Base-by-base conservation (phyloP, 2,888 invertebrate genomes). In the Acholoe squamosa region DNA sequence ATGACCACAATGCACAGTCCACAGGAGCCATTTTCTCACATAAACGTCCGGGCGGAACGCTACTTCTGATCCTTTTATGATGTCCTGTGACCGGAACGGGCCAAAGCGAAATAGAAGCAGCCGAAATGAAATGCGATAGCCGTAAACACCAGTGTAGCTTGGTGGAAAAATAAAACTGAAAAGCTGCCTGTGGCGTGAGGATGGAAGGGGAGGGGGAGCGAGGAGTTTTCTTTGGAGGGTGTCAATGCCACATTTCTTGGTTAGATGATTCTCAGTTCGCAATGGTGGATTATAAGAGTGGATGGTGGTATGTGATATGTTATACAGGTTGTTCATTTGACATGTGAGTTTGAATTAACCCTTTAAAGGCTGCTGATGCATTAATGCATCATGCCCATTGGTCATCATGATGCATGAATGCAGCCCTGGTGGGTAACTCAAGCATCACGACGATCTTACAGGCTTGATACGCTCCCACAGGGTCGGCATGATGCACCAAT, bases 81-180 rank as follows among this genome's bases (percentile, higher is more conserved):
- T 1, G 28, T n/a, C 14, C 84, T 28, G 25, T 84, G 84, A 84
- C 84, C 84, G 84, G 84, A 84, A 84, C 84, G 52, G 51, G 16
- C 14, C 51, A 43, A 7, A 10, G 16, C 54, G 84, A 52, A 84
- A 10, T 12, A 54, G 84, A 43, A 52, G 14, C 16, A n/a, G 84
- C n/a, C 14, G 25, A 52, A n/a, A 84, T 84, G 84, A 84, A 84
- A 84, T 84, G 84, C 51, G 84, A 84, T 84, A 84, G 84, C 52
- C 51, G 28, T 84, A 54, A 84, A 84, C 51, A 52, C 1, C 28
- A 31, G 71, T 71, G 71, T n/a, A n/a, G 71, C 25, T 16, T n/a
- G 71, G 16, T 71, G 71, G 71, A 25, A 71, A 25, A 25, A 71
- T n/a, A n/a, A n/a, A n/a, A n/a, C n/a, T n/a, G n/a, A n/a, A n/a